Evolutionary conservation across 2,113 vertebrate species (phyloP), one percentile per base, ranked within the genome.

Genomic region (Grallaria varia): DNA sequence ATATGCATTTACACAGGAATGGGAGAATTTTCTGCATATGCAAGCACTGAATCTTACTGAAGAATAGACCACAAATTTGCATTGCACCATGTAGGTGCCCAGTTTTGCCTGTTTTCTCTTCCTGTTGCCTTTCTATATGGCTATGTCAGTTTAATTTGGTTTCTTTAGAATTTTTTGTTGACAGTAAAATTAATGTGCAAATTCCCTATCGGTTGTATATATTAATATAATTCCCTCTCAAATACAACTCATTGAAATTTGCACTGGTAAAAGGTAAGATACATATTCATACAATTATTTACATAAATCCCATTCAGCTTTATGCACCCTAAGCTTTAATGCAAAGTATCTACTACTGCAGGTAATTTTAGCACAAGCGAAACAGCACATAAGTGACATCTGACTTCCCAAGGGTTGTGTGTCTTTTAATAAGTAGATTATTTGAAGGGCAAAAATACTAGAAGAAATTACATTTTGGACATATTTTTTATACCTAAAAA

Each of bases 241-340:
- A 95, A 95, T 55, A 90, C 42, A 63, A 55, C 83, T 87, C 66
- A 84, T 76, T 95, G 69, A 91, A 96, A 94, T 96, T 92, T 92
- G 88, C 75, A 56, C 73, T 82, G 74, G 92, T 83, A 66, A 87
- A 93, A 92, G 84, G 63, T 87, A 84, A 89, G 78, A 87, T 93
- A 84, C 93, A 95, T 96, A 97, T 96, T 95, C 96, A 97, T 95
- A 78, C 49, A 58, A 52, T 72, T 91, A 97, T 93, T 95, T 96
- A 90, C 91, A 94, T 92, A 95, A 95, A 93, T 89, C 83, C 86
- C 95, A 97, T 96, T 97, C 93, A 96, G 80, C 64, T 95, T 90
- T 96, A 84, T 84, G 86, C 76, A 93, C 42, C n/a, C 88, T 71
- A 76, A 89, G 90, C 60, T 94, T 72, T 78, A 95, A 90, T 91